phyloP scores from a whole-genome alignment of 2,797 vertebrate species.

The Streptopelia turtur region DNA sequence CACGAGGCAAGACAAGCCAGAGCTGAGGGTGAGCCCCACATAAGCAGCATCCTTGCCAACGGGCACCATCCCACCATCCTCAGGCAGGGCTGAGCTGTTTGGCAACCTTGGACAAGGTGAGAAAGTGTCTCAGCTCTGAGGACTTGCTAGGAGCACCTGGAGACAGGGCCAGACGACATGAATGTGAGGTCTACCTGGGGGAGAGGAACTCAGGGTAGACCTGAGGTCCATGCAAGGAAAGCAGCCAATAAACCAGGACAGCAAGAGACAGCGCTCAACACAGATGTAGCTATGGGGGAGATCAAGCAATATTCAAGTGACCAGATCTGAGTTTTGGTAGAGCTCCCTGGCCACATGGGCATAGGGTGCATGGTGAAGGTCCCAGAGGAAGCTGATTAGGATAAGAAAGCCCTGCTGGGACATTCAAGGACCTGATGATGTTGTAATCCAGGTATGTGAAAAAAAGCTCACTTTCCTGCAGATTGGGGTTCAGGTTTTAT shows the following conservation, averaged over 20 bases:
- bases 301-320: background rate
- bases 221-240: background rate
- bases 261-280: background rate
- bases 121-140: rapidly evolving
- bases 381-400: background rate
- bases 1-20: background rate
- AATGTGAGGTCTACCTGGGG: background rate
- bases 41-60: background rate
- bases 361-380: background rate
- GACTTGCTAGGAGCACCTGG: background rate
- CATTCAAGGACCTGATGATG: no score
- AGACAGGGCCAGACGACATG: background rate
- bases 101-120: background rate
- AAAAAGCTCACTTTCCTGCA: background rate
- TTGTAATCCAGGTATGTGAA: background rate
- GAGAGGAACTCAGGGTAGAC: background rate
- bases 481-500: rapidly evolving
- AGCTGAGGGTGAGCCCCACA: background rate
- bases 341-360: background rate
- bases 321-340: background rate
- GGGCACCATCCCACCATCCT: rapidly evolving
- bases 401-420: background rate
- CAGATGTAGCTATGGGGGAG: background rate
- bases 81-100: background rate
- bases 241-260: background rate